Conservation (phyloP, 2,113 vertebrate genomes). For the Illadopsis cleaveri region DNA sequence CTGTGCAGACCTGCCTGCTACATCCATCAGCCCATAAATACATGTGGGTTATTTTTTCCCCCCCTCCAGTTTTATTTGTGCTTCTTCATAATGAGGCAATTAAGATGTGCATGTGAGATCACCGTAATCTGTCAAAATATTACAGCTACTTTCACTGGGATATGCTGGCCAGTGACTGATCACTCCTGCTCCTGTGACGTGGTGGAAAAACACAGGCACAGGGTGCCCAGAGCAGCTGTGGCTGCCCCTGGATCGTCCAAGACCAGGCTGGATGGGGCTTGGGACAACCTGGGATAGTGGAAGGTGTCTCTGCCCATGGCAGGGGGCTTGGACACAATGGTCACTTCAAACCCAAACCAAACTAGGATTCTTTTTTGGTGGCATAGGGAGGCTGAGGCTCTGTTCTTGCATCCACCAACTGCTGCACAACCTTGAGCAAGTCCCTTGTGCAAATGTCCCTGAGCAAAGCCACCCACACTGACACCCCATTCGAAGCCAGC, state of each 20-base stretch:
- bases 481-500: rapidly evolving
- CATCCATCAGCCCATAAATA: background rate
- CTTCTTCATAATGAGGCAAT: conserved; percentile 9
- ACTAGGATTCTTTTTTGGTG: background rate
- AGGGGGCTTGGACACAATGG: background rate
- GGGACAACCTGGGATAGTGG: rapidly evolving
- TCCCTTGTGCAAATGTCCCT: background rate
- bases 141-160: background rate
- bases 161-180: background rate
- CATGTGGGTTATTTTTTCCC: background rate
- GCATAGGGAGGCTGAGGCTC: background rate
- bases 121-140: conserved; percentile 13
- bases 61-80: background rate
- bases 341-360: background rate
- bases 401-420: background rate
- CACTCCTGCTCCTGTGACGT: background rate
- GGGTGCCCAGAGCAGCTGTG: background rate
- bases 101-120: conserved; percentile 41
- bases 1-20: background rate
- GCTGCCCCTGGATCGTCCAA: background rate
- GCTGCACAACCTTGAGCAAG: background rate
- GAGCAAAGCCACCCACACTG: background rate
- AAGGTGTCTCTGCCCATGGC: background rate
- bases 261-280: rapidly evolving
- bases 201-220: background rate